Evolutionary conservation across 2,113 vertebrate genomes (phyloP), one percentile per base, ranked within the genome.

Genomic region (Antechinus stuartii): DNA sequence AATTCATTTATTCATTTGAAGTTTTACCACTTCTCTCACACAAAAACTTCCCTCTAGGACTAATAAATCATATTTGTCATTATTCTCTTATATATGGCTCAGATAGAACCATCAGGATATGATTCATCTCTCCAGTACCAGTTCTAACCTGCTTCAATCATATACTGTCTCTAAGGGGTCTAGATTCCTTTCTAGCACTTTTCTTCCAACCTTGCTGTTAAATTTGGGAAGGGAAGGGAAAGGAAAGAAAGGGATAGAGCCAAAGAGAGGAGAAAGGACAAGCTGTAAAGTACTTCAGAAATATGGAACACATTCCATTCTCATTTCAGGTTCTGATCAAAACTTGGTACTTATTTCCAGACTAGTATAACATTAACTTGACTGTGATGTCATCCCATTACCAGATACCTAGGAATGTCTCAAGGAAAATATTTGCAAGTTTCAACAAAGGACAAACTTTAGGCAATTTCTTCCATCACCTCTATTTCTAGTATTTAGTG

Each of bases 391-490:
- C 56, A 97, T 90, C 35, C 55, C 91, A 91, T 93, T 61, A 54
- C 14, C 35, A 90, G 35, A 57, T 94, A 97, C 90, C 94, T 49
- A 95, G 50, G 96, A 94, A n/a, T 90, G 0, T 94, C 90, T 89
- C 57, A 50, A 90, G 22, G 26, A 94, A 52, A 61, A 89, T 3
- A 96, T 49, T 1, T n/a, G 54, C 93, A 96, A 89, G 25, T 93
- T 96, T 95, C 54, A 94, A 90, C 76, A 57, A 94, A 91, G 30
- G 10, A 92, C 93, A 98, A 95, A 89, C 55, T 94, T 84, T 42
- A 84, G n/a, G 84, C 55, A 96, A 92, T 92, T 93, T 96, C 89
- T 90, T 94, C 2, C 93, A 96, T n/a, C 8, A 90, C 2, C 92
- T 93, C 96, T 94, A 2, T 16, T 94, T 14, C 24, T 7, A 94